Percentiles rank a stretch among this genome's conserved stretches.
These are phyloP conservation scores for Drosophila asahinai DNA, from an alignment of 1,140 invertebrate genomes.

Conservation along the genomic window DNA sequence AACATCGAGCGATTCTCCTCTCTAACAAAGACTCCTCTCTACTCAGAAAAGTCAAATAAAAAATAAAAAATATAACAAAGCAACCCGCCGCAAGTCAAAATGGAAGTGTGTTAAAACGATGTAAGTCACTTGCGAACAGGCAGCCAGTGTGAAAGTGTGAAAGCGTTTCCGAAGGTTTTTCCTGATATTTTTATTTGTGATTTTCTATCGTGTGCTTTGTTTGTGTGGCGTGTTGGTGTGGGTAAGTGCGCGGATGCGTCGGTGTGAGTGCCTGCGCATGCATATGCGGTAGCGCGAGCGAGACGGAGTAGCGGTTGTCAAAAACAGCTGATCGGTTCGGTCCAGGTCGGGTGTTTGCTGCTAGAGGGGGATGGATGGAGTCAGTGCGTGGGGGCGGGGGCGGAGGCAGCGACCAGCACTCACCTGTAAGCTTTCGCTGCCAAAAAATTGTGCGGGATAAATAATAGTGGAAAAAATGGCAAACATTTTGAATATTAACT, in stretches of 20 bases:
- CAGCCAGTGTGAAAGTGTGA: slow-evolving; percentile 1
- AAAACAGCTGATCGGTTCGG: slow-evolving; percentile 54
- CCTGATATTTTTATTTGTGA: slow-evolving; percentile 34
- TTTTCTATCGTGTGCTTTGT: slow-evolving; percentile 57
- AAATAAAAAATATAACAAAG: slow-evolving; percentile 45
- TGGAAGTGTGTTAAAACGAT: slow-evolving; percentile 56
- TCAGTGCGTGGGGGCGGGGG: not conserved
- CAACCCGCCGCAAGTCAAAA: slow-evolving; percentile 36
- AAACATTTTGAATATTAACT: not conserved
- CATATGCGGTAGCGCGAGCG: slow-evolving; percentile 29
- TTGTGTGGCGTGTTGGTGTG: slow-evolving; percentile 46
- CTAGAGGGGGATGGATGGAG: slow-evolving; percentile 1
- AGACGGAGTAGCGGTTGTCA: slow-evolving; percentile 56
- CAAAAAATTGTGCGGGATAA: slow-evolving; percentile 10
- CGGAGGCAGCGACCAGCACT: slow-evolving; percentile 17
- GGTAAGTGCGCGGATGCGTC: slow-evolving; percentile 34
- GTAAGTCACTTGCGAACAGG: slow-evolving; percentile 32
- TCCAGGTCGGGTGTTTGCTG: slow-evolving; percentile 14
- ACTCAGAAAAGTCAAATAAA: slow-evolving; percentile 8
- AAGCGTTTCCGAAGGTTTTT: slow-evolving; percentile 12
- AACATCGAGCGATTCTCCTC: no score
- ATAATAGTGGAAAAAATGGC: not conserved
- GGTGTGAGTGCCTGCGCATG: slow-evolving; percentile 50
- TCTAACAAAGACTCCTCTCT: no score
- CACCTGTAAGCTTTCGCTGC: slow-evolving; percentile 58